Conservation (phyloP, 2,113 vertebrate genomes). For the Lasiurus borealis region DNA sequence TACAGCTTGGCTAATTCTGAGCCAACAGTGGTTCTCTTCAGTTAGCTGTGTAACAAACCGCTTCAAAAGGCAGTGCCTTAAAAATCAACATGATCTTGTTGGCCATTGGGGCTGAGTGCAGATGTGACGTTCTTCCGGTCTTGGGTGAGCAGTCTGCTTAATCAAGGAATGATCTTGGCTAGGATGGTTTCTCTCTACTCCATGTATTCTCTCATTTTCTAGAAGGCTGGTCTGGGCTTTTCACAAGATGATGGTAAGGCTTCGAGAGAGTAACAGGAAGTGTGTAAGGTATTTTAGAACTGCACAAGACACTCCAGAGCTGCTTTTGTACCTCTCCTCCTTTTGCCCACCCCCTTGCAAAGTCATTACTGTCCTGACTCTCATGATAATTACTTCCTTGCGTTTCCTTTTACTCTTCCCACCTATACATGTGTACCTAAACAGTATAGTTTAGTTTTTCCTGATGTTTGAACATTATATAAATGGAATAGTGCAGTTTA, state of each 20-base stretch:
- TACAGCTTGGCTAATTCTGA: background rate
- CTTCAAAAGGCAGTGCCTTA: background rate
- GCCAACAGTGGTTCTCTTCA: background rate
- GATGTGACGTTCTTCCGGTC: background rate
- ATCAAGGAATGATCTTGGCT: background rate
- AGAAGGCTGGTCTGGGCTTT: background rate
- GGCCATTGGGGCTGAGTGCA: background rate
- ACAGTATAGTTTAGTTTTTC: background rate
- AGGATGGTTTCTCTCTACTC: background rate
- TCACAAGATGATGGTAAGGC: background rate
- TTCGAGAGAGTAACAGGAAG: background rate
- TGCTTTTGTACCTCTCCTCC: background rate
- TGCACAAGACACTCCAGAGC: background rate
- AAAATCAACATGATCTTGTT: background rate
- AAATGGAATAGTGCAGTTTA: background rate
- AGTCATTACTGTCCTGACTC: background rate
- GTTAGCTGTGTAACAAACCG: background rate
- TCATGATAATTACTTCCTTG: background rate
- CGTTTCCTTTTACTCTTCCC: background rate
- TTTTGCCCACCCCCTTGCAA: background rate
- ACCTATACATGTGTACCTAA: background rate
- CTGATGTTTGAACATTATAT: conserved; percentile 4
- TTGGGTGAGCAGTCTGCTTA: background rate
- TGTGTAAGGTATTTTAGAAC: background rate
- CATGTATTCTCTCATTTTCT: background rate